Conservation (phyloP, 2,113 vertebrate species). For the Crypturellus undulatus region DNA sequence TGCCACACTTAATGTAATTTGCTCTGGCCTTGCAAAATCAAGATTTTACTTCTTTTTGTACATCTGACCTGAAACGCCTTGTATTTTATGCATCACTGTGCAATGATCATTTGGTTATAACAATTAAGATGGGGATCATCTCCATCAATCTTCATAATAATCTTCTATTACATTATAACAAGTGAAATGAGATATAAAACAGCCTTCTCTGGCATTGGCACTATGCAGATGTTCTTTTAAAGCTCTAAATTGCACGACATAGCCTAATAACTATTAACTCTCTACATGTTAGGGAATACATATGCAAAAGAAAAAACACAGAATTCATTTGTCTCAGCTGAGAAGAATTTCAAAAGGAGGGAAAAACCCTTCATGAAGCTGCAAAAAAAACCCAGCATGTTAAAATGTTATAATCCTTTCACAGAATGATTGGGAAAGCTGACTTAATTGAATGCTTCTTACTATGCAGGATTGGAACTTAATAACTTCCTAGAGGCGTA, state of each 20-base stretch:
- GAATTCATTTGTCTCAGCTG: background rate
- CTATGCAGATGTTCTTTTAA: background rate
- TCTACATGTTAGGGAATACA: background rate
- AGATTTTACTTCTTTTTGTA: background rate
- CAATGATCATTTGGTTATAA: background rate
- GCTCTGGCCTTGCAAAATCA: constrained; percentile 2
- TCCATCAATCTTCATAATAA: background rate
- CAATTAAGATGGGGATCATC: background rate
- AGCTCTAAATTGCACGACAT: background rate
- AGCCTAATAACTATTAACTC: background rate
- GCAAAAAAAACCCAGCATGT: background rate
- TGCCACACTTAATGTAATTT: background rate
- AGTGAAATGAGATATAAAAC: background rate
- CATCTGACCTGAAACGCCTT: background rate
- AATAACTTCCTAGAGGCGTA: background rate
- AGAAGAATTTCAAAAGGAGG: background rate
- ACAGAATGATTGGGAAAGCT: background rate
- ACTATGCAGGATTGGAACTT: background rate
- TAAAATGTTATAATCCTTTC: background rate
- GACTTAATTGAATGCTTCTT: background rate
- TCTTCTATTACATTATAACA: background rate
- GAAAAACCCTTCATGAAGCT: background rate
- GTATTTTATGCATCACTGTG: background rate
- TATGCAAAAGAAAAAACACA: background rate
- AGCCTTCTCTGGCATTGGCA: background rate